Conservation (phyloP, 2,888 invertebrate species). For the Heliothis peltigera region DNA sequence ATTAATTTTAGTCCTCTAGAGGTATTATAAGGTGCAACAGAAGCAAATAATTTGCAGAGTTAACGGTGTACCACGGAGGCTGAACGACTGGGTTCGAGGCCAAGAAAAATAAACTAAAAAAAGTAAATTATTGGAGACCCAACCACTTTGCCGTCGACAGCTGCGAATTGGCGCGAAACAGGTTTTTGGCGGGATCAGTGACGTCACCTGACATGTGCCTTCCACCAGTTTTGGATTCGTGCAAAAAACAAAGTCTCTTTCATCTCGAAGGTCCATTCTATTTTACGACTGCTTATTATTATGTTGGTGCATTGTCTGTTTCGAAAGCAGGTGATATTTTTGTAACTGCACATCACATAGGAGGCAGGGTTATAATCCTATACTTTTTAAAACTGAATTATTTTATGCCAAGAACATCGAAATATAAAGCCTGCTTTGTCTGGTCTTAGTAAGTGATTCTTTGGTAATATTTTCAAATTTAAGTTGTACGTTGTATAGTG, state of each 20-base stretch:
- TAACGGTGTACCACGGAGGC: conserved; percentile 85
- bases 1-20: conserved; percentile 54
- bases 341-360: neutral
- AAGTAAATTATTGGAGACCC: conserved; percentile 77
- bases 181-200: conserved; percentile 83
- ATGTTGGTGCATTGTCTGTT: conserved; percentile 48
- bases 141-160: conserved; percentile 83
- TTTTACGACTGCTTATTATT: conserved; percentile 78
- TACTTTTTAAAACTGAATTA: conserved; percentile 18
- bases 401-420: conserved; percentile 2
- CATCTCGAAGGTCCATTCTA: conserved; percentile 72
- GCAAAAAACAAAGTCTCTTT: conserved; percentile 79
- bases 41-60: conserved; percentile 70
- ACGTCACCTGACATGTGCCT: conserved; percentile 86
- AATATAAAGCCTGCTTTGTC: conserved; percentile 6
- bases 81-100: conserved; percentile 74
- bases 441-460: neutral
- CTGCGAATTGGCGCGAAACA: conserved; percentile 88
- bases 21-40: conserved; percentile 61
- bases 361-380: neutral
- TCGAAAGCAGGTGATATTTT: conserved; percentile 59
- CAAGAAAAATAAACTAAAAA: conserved; percentile 71
- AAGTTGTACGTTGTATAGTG: neutral
- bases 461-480: neutral
- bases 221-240: conserved; percentile 73